A percentile compares a stretch with the other conserved stretches of the same genome.
These are phyloP conservation scores for Eublepharis macularius DNA, from an alignment of 2,113 vertebrate genomes.

Conservation along the genomic window DNA sequence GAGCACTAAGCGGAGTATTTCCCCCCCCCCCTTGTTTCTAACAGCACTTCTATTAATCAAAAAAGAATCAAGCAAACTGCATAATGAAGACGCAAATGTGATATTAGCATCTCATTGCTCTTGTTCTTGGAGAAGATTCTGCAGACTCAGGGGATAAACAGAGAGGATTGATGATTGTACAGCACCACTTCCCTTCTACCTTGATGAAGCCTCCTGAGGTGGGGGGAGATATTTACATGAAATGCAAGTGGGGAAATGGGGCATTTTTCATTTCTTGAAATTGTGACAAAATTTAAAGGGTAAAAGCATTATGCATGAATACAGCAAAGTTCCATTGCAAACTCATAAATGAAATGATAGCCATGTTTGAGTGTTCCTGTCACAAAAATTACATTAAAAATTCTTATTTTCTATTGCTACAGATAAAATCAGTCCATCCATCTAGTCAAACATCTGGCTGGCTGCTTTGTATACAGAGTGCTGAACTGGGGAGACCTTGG, in stretches of 20 bases:
- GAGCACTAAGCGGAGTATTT: neutral
- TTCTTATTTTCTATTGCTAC: neutral
- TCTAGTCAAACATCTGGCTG: neutral
- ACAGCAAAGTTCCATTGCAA: neutral
- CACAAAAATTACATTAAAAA: neutral
- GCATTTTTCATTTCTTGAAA: neutral
- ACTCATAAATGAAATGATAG: neutral
- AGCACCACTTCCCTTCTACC: neutral
- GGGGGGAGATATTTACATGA: neutral
- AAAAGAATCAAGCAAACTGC: slow-evolving; percentile 21
- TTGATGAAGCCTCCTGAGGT: slow-evolving; percentile 4
- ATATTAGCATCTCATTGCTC: slow-evolving; percentile 14
- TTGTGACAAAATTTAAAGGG: slow-evolving; percentile 1
- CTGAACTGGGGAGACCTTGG: neutral
- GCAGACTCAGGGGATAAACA: slow-evolving; percentile 26
- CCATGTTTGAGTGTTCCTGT: neutral
- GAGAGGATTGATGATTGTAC: slow-evolving; percentile 14
- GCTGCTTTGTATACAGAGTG: neutral
- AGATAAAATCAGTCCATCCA: neutral
- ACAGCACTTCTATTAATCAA: slow-evolving; percentile 25
- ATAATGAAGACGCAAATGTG: slow-evolving; percentile 20
- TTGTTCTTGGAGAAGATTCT: slow-evolving; percentile 7
- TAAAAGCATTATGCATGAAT: neutral
- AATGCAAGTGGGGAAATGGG: neutral
- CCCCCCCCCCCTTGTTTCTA: neutral